Evolutionary conservation across 2,113 vertebrate genomes (phyloP), one percentile per base, ranked within the genome.

Genomic region (Ailurus styani): DNA sequence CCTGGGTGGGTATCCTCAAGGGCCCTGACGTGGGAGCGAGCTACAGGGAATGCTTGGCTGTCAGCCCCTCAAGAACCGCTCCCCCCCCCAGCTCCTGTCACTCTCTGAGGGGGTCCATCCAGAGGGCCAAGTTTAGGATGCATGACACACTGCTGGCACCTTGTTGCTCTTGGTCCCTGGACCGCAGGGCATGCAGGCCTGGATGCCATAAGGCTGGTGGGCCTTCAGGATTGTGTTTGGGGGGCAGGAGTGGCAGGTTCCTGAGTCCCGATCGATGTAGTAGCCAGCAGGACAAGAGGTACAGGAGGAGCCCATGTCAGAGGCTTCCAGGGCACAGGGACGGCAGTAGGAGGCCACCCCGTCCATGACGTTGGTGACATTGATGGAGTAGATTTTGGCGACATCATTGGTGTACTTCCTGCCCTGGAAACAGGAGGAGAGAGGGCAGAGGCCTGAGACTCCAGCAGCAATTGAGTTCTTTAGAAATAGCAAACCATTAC

Each of bases 301-400:
- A 2, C 99, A 99, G 97, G 99, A 98, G 0, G 99, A 99, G 62
- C 97, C 98, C 8, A 96, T 13, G 4, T 97, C 73, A 0, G 98
- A 95, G 0, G 98, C 98, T 45, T 98, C 98, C 20, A 99, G 97
- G 64, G 99, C 99, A 31, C 99, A 99, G 29, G 93, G 99, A 14
- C 98, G 99, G 97, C 99, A 99, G 97, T 99, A 98, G 7, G 99
- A 99, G 29, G 99, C 99, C 91, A 99, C 99, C 0, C 99, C 99
- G 0, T 98, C 99, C 3, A 99, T 98, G 68, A 99, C 99, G 1
- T 99, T 99, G 97, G 99, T 99, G 98, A 99, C 94, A 3, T 99
- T 99, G 98, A 99, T 70, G n/a, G 99, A 99, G 98, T 99, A 99
- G 96, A 99, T 99, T 98, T 99, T 99, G 96, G 99, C 99, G 29